Evolutionary conservation across 1,140 invertebrate genomes (phyloP).

Genomic region (Drosophila dunni): DNA sequence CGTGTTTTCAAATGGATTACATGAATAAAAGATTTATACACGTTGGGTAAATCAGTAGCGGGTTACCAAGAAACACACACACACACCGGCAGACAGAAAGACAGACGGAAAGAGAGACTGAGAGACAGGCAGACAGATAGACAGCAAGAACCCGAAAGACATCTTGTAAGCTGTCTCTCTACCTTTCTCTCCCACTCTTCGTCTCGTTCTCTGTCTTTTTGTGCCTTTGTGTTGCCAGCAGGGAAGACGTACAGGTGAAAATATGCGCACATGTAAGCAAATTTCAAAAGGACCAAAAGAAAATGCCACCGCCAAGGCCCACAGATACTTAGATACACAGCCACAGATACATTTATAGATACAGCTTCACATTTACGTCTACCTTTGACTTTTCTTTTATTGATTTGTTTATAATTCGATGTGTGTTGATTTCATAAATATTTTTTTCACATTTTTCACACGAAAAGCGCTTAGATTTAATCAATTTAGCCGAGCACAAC

Average conservation of each 20-base stretch:
- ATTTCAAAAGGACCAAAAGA: conserved; percentile 63
- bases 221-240: conserved; percentile 12
- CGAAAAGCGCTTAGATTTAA: conserved; percentile 38
- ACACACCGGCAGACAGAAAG: conserved; percentile 24
- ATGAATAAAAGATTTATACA: conserved; percentile 84
- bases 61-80: conserved; percentile 67
- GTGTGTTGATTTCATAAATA: conserved; percentile 66
- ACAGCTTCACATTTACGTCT: conserved; percentile 17
- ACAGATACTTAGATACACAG: conserved; percentile 29
- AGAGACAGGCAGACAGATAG: conserved; percentile 29
- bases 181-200: not conserved
- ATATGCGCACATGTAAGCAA: conserved; percentile 79
- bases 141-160: conserved; percentile 22
- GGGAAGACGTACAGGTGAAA: conserved; percentile 71
- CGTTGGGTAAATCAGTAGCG: conserved; percentile 81
- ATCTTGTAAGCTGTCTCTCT: conserved; percentile 14
- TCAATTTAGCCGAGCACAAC: conserved; percentile 29
- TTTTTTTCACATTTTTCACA: conserved; percentile 51
- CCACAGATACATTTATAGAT: conserved; percentile 17
- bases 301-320: conserved; percentile 49
- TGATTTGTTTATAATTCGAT: conserved; percentile 72
- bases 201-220: not conserved
- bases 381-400: conserved; percentile 59
- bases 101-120: not conserved
- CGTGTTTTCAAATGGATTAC: conserved; percentile 83